Conservation (phyloP, 2,888 invertebrate genomes). For the Ectemnius cavifrons region DNA sequence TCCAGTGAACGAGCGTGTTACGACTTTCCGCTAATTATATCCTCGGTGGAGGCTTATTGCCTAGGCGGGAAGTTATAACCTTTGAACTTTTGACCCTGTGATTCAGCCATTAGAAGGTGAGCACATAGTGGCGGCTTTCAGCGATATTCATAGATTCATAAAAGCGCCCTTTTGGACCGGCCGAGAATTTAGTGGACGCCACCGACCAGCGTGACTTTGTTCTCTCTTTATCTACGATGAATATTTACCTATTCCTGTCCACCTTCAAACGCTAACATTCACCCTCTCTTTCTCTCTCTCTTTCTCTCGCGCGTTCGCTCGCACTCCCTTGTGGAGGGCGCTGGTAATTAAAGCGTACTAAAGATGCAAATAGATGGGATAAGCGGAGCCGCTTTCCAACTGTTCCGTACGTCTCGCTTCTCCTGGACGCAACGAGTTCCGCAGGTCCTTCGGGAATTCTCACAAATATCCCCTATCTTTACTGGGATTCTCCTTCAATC, state of each 20-base stretch:
- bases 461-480: too few species aligned
- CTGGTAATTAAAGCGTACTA: slow-evolving; percentile 48
- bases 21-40: too few species aligned
- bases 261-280: background rate
- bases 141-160: slow-evolving; percentile 63
- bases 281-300: background rate
- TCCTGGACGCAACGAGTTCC: background rate
- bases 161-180: slow-evolving; percentile 36
- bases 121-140: slow-evolving; percentile 40
- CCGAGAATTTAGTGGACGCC: slow-evolving; percentile 47
- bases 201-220: slow-evolving; percentile 39
- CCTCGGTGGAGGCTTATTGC: too few species aligned
- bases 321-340: background rate
- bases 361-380: slow-evolving; percentile 44
- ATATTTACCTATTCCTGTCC: slow-evolving; percentile 51
- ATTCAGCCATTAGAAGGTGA: slow-evolving; percentile 29
- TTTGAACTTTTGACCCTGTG: slow-evolving; percentile 57
- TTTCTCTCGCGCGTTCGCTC: background rate
- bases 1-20: too few species aligned
- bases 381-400: slow-evolving; percentile 6
- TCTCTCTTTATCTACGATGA: slow-evolving; percentile 52
- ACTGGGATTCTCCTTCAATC: too few species aligned
- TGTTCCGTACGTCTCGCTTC: background rate
- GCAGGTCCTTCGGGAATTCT: background rate
- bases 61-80: slow-evolving; percentile 19